phyloP scores from a whole-genome alignment of 2,888 invertebrate genomes.

The Platypus cylindrus region DNA sequence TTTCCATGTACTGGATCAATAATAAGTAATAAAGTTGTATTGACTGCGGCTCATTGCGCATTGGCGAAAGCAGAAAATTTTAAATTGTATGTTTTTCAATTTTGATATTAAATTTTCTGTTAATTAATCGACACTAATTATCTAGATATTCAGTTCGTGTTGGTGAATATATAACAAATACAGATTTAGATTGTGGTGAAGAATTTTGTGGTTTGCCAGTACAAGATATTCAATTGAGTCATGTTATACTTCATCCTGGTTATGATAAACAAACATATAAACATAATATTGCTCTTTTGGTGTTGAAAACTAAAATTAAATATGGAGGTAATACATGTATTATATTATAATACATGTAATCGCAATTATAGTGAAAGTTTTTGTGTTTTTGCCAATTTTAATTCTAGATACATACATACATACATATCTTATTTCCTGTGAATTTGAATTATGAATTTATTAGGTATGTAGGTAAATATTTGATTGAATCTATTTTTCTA shows the following conservation, averaged over 20 bases:
- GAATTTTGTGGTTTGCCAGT: conserved; percentile 62
- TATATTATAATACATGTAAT: background rate
- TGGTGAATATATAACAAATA: conserved; percentile 61
- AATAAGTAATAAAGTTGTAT: conserved; percentile 44
- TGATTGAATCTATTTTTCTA: conserved; percentile 29
- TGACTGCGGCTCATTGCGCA: conserved; percentile 72
- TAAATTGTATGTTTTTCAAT: conserved; percentile 48
- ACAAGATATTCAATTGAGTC: conserved; percentile 58
- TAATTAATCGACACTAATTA: background rate
- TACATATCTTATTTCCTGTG: background rate
- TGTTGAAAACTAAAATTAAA: conserved; percentile 54
- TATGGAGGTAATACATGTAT: conserved; percentile 41
- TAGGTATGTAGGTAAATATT: background rate
- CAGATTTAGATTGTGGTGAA: conserved; percentile 61
- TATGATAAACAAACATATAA: conserved; percentile 45
- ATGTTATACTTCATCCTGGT: conserved; percentile 64
- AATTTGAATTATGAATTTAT: conserved; percentile 1
- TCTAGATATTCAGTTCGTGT: conserved; percentile 56
- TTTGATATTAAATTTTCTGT: background rate
- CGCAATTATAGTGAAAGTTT: background rate
- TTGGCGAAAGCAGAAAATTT: conserved; percentile 63
- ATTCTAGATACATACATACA: background rate
- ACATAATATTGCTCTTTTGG: conserved; percentile 63
- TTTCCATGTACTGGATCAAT: conserved; percentile 70
- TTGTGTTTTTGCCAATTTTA: too few species aligned